Conservation (phyloP, 2,888 invertebrate species). For the Ochropacha duplaris region DNA sequence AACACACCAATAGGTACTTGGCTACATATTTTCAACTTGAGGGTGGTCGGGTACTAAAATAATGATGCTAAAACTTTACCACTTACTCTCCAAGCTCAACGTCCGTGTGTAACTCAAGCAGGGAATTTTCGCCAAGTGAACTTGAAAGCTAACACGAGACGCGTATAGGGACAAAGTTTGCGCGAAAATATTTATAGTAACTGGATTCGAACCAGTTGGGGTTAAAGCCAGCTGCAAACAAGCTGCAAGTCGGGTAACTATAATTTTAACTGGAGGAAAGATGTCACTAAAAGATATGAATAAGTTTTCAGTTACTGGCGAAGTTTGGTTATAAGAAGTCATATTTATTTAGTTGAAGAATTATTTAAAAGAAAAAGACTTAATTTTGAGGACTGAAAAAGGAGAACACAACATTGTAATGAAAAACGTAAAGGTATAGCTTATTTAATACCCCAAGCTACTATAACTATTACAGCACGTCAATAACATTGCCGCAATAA, state of each 20-base stretch:
- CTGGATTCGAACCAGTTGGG: conserved; percentile 44
- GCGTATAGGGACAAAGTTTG: conserved; percentile 40
- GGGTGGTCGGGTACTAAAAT: no score
- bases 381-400: no score
- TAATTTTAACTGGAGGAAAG: conserved; percentile 18
- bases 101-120: not conserved
- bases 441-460: not conserved
- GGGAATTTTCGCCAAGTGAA: conserved; percentile 30
- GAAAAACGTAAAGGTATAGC: not conserved
- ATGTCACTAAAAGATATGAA: not conserved
- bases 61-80: not conserved
- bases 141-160: conserved; percentile 42
- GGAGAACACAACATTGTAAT: not conserved
- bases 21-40: no score
- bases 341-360: no score
- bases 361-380: no score
- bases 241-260: conserved; percentile 25
- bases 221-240: conserved; percentile 42
- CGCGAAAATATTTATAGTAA: conserved; percentile 56
- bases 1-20: no score
- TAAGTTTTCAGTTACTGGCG: conserved; percentile 2
- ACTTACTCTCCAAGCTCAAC: not conserved
- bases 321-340: no score
- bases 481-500: not conserved
- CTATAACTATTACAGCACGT: not conserved